Evolutionary conservation across 2,797 vertebrate genomes (phyloP), one percentile per base, ranked within the genome.

Genomic region (Poeciliopsis gracilis): DNA sequence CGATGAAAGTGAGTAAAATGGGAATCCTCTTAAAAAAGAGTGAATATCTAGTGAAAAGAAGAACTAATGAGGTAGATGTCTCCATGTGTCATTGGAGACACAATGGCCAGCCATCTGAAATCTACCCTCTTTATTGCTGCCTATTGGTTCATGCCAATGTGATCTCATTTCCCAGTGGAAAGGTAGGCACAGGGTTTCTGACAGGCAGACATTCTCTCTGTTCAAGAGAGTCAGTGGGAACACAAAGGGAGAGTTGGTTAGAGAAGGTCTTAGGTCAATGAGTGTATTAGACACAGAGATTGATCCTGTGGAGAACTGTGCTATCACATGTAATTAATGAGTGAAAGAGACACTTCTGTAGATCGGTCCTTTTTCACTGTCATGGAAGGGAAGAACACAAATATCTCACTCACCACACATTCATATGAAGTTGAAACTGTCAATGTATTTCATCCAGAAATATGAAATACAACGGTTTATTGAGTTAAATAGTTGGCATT

Each of bases 261-360:
- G 86, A 90, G 82, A 81, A 73, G 89, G 90, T 93, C 87, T 81
- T 71, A 88, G 92, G 92, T 95, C 92, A 95, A 90, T 90, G 89
- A 92, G 83, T 86, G 86, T 89, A 93, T 92, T 90, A 94, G 90
- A 92, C 85, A 87, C 88, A 90, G 77, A 86, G 88, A 93, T 91
- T 95, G 93, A 94, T 93, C 91, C 87, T 82, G 83, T 78, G 71
- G 81, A 90, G 84, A 86, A 90, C 93, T 87, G 89, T 89, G 87
- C 77, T 76, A 88, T 89, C 84, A 73, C 83, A 82, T 78, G 85
- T 90, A 90, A 89, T 93, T 93, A 95, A 94, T 91, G 87, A 88
- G 85, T 18, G 72, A 81, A 78, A 77, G 78, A 77, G 78, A 77
- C 15, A 38, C 47, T 76, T 82, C 80, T 84, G 87, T 74, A 73